Evolutionary conservation across 2,888 invertebrate species (phyloP).

Genomic region (Lacanobia oleracea): DNA sequence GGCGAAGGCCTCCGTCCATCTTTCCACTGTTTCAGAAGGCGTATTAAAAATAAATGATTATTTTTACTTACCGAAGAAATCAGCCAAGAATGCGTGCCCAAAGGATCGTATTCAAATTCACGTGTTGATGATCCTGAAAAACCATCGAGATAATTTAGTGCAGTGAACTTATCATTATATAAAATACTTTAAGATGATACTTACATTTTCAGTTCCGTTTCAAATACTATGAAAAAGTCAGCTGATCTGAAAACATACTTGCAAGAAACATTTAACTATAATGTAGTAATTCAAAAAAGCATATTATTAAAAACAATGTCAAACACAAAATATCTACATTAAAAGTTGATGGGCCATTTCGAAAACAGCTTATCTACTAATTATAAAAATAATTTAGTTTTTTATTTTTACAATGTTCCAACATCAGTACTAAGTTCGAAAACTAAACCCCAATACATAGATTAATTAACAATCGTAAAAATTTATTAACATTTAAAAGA

Average conservation of each 20-base stretch:
- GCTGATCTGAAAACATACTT: constrained; percentile 58
- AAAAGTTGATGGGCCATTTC: constrained; percentile 56
- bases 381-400: no score
- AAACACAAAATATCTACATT: background rate
- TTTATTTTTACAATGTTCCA: no score
- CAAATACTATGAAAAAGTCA: background rate
- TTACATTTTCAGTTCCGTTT: constrained; percentile 12
- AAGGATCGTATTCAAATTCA: background rate
- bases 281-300: background rate
- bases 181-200: background rate
- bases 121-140: constrained; percentile 23
- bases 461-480: no score
- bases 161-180: background rate
- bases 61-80: no score
- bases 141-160: background rate
- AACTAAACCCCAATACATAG: no score
- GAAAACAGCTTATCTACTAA: background rate
- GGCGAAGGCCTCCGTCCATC: no score
- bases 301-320: background rate
- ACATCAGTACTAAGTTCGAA: no score
- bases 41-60: no score
- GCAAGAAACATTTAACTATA: constrained; percentile 33
- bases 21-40: no score
- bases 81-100: no score
- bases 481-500: background rate